A percentile compares a stretch with the other conserved stretches of the same genome.
These are phyloP conservation scores for Cetoscarus ocellatus DNA, from an alignment of 2,797 vertebrate genomes.

Conservation along the genomic window DNA sequence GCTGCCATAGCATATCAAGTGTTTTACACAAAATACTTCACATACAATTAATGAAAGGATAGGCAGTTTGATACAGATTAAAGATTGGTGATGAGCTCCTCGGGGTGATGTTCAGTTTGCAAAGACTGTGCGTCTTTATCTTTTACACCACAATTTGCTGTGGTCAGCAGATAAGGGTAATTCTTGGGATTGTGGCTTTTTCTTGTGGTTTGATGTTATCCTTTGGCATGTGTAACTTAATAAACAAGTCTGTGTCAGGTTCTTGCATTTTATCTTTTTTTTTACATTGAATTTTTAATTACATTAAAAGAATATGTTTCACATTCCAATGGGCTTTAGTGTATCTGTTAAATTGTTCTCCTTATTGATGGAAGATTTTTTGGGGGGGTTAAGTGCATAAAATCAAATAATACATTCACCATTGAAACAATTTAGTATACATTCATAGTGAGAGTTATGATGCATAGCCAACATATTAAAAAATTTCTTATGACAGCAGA, in stretches of 20 bases:
- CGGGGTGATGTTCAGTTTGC: constrained; percentile 5
- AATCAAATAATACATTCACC: too few species aligned
- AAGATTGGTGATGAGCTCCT: constrained; percentile 1
- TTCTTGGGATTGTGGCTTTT: constrained; percentile 64
- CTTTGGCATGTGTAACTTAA: constrained; percentile 21
- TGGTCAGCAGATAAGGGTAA: constrained; percentile 61
- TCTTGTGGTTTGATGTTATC: constrained; percentile 56
- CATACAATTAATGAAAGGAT: neutral
- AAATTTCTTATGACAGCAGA: neutral
- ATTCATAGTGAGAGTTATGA: neutral
- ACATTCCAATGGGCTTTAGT: too few species aligned
- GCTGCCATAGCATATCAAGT: neutral
- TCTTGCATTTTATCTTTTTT: neutral
- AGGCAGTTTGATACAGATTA: neutral
- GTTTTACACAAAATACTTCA: neutral
- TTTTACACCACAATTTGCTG: constrained; percentile 29
- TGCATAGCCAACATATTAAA: neutral
- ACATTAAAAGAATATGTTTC: neutral
- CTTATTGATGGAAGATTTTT: neutral
- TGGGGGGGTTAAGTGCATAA: too few species aligned
- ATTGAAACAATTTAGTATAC: neutral
- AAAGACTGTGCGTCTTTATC: constrained; percentile 14
- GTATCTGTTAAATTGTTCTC: neutral
- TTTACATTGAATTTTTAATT: neutral
- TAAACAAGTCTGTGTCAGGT: constrained; percentile 21